Percentiles rank a stretch among this genome's conserved stretches.
phyloP scores from a whole-genome alignment of 2,888 invertebrate species.

The Nephrotoma appendiculata region DNA sequence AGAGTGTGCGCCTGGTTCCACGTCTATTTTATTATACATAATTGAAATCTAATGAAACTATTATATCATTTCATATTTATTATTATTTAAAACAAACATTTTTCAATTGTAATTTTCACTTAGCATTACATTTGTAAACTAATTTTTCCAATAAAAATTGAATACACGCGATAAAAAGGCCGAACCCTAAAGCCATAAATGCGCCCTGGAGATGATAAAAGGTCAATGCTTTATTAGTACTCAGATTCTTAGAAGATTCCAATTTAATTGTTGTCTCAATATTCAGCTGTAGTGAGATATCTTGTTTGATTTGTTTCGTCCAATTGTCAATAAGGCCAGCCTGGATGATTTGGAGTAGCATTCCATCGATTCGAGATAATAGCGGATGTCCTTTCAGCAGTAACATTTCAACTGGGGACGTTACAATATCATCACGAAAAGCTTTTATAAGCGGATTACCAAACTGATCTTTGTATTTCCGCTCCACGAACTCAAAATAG shows the following conservation, averaged over 20 bases:
- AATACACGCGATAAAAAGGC: background rate
- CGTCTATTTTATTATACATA: no score
- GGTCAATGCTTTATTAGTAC: background rate
- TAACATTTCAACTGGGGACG: constrained; percentile 1
- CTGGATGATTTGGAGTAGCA: background rate
- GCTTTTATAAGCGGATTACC: background rate
- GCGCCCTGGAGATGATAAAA: background rate
- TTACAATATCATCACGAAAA: background rate
- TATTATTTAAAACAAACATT: no score
- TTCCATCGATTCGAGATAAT: background rate
- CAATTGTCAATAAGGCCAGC: background rate
- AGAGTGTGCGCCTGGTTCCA: no score
- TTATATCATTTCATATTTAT: no score
- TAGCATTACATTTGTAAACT: background rate
- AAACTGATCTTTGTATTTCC: background rate
- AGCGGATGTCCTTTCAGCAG: background rate
- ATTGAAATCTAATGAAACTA: no score
- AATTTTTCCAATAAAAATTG: background rate
- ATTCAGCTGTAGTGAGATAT: background rate
- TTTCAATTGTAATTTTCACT: no score
- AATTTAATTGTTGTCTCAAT: background rate
- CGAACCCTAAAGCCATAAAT: background rate
- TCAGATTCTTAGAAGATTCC: background rate
- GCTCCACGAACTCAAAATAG: background rate
- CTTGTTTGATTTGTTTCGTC: background rate